A percentile compares a stretch with the other conserved stretches of the same genome.
Evolutionary conservation across 2,113 vertebrate species (phyloP).

Genomic region (Cyphomyrus plagiostoma): DNA sequence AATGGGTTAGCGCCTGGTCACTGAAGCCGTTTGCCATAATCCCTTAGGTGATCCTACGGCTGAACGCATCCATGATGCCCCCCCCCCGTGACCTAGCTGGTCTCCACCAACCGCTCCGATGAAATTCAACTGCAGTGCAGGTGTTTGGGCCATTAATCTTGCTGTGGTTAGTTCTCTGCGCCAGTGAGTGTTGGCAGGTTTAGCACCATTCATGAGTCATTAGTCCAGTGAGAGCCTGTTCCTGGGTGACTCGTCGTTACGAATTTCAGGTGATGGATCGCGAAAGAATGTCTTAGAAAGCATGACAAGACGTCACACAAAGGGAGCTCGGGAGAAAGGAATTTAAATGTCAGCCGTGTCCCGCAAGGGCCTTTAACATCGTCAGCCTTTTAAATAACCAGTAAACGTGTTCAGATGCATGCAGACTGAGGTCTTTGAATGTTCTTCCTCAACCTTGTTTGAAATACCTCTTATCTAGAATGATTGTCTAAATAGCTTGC

Average conservation of each 20-base stretch:
- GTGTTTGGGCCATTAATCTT: background rate
- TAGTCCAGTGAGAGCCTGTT: background rate
- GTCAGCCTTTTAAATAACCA: background rate
- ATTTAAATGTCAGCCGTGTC: background rate
- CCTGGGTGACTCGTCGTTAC: background rate
- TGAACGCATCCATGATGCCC: background rate
- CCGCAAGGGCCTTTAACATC: background rate
- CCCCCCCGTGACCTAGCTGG: too few species aligned
- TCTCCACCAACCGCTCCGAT: background rate
- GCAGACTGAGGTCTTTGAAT: background rate
- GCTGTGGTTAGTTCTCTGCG: background rate
- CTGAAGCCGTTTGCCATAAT: background rate
- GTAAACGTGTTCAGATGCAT: background rate
- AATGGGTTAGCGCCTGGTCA: background rate
- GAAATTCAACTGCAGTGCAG: background rate
- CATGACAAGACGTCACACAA: background rate
- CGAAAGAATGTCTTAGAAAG: background rate
- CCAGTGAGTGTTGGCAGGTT: constrained; percentile 8
- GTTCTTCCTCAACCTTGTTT: background rate
- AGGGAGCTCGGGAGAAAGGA: background rate
- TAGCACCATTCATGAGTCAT: background rate
- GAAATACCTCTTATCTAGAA: background rate
- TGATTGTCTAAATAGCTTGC: background rate
- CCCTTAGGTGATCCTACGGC: background rate
- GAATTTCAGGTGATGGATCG: background rate